Base-by-base conservation (phyloP, 2,797 vertebrate species). In the Rachycentron canadum region DNA sequence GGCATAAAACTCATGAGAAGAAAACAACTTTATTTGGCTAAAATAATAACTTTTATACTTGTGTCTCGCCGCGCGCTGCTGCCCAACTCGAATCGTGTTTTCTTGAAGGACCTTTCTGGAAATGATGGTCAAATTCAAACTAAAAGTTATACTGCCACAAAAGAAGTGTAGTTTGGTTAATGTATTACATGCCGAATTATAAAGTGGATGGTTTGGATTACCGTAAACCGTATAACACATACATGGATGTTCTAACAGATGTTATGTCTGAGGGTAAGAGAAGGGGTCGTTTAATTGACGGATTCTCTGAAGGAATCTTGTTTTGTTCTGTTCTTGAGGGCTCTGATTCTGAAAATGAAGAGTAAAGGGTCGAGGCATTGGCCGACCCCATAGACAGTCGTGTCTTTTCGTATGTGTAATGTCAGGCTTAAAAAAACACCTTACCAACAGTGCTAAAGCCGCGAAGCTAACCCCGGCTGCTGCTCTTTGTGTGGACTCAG, bases 361-460 rank as follows among this genome's bases (percentile, higher is more conserved):
- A 28, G 1, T 1, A 17, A 40, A 41, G 0, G 7, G 17, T 14
- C 4, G 5, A 7, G 5, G 50, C 16, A 26, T 9, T 1, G 28
- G 3, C 65, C 3, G n/a, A 17, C 26, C 7, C 1, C 25, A 19
- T n/a, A 69, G 10, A 70, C 17, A 43, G 10, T 5, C 0, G 3
- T 49, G 3, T 45, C 0, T 38, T 41, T 50, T 9, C 2, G 3
- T 28, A 0, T 21, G 5, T n/a, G 1, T 19, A 7, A 26, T 16
- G 2, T 47, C 8, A 38, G 26, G 8, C 1, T 49, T 2, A 52
- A 69, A 34, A 56, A 43, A 43, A 56, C 38, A 68, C 87, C 85
- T 92, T 45, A 92, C 89, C 87, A 12, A 64, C 43, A 11, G 7
- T 2, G 47, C 49, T 64, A 78, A 16, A 28, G 50, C 73, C 53